These are phyloP conservation scores for Teinopalpus imperialis DNA, from an alignment of 2,888 invertebrate species.

Conservation along the genomic window DNA sequence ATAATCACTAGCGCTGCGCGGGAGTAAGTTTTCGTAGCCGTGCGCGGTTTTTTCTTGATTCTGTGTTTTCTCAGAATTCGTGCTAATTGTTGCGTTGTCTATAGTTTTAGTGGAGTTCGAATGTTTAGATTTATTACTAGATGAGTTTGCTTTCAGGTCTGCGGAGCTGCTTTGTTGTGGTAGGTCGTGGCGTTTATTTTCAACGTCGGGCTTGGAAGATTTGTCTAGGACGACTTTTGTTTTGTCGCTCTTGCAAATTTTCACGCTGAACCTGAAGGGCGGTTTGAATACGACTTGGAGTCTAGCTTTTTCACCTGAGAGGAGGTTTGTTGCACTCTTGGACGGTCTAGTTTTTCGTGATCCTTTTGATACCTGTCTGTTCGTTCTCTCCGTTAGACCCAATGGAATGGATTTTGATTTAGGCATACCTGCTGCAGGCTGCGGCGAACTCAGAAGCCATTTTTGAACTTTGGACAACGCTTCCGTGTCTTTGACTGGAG, in stretches of 20 bases:
- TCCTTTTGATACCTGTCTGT: constrained; percentile 74
- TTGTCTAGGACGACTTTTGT: constrained; percentile 83
- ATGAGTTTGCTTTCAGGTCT: constrained; percentile 55
- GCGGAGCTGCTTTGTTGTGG: constrained; percentile 43
- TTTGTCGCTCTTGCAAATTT: constrained; percentile 88
- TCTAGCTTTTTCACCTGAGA: constrained; percentile 86
- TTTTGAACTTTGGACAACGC: constrained; percentile 90
- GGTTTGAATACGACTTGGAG: constrained; percentile 94
- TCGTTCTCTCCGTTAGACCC: constrained; percentile 82
- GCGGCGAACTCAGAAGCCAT: constrained; percentile 90
- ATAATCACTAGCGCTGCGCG: constrained; percentile 71
- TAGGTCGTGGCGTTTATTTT: constrained; percentile 60
- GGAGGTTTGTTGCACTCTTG: constrained; percentile 87
- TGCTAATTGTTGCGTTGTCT: constrained; percentile 40
- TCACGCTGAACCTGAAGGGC: constrained; percentile 92
- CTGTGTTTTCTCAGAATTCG: constrained; percentile 50
- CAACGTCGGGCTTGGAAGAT: constrained; percentile 74
- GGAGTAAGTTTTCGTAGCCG: constrained; percentile 68
- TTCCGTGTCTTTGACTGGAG: constrained; percentile 80
- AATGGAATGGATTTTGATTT: constrained; percentile 94
- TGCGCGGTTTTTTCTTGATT: constrained; percentile 47
- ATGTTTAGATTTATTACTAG: constrained; percentile 53
- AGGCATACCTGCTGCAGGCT: constrained; percentile 83
- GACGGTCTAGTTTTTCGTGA: constrained; percentile 80
- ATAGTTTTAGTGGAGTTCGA: constrained; percentile 49